A percentile compares a stretch with the other conserved stretches of the same genome.
Conservation (phyloP, 2,888 invertebrate genomes). For the Cataglyphis rosenhaueri region DNA sequence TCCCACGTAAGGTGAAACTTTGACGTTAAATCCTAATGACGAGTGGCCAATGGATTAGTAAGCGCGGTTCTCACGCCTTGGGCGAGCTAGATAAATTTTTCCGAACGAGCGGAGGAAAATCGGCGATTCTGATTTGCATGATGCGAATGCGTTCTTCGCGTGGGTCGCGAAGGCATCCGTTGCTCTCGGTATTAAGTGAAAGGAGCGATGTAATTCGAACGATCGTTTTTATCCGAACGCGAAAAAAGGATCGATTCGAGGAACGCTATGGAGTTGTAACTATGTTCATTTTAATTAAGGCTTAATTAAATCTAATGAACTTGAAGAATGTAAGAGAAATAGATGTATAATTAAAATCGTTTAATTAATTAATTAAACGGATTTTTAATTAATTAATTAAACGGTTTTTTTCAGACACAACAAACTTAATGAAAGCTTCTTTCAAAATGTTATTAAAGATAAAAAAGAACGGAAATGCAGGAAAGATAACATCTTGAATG, state of each 20-base stretch:
- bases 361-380: background rate
- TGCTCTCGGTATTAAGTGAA: constrained; percentile 41
- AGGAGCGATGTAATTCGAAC: constrained; percentile 44
- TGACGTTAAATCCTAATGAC: constrained; percentile 40
- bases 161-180: constrained; percentile 32
- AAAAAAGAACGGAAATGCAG: constrained; percentile 9
- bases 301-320: constrained; percentile 32
- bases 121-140: constrained; percentile 15
- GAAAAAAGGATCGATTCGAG: background rate
- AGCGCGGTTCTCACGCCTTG: constrained; percentile 37
- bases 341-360: background rate
- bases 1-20: constrained; percentile 71
- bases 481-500: constrained; percentile 36
- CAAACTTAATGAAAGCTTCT: background rate
- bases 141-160: constrained; percentile 17
- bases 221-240: constrained; percentile 4
- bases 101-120: background rate
- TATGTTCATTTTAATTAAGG: constrained; percentile 20
- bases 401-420: too few species aligned
- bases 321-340: background rate
- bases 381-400: background rate
- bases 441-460: background rate
- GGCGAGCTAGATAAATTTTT: constrained; percentile 32
- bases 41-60: constrained; percentile 8
- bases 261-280: background rate